phyloP scores from a whole-genome alignment of 2,113 vertebrate genomes.

The Bothrops jararaca region DNA sequence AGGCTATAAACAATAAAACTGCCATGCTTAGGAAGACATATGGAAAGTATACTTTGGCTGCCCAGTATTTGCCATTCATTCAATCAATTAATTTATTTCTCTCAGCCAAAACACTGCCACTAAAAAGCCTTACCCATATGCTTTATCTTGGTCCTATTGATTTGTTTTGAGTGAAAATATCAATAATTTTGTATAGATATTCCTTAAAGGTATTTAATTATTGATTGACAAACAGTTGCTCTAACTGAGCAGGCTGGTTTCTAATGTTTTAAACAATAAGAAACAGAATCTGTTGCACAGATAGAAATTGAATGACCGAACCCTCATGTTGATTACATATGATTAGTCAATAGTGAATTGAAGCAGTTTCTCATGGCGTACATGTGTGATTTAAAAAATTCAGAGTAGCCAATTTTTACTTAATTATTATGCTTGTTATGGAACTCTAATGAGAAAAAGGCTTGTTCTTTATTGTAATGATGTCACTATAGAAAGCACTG shows the following conservation, averaged over 20 bases:
- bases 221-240: constrained; percentile 85
- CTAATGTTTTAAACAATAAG: constrained; percentile 72
- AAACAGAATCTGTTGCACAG: constrained; percentile 67
- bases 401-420: constrained; percentile 48
- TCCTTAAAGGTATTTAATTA: constrained; percentile 85
- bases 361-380: constrained; percentile 63
- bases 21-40: constrained; percentile 56
- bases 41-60: constrained; percentile 61
- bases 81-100: constrained; percentile 88
- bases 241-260: constrained; percentile 79
- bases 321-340: constrained; percentile 60
- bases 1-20: constrained; percentile 42
- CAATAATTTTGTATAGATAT: constrained; percentile 89
- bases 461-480: constrained; percentile 25
- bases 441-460: constrained; percentile 51
- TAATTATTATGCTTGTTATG: constrained; percentile 36
- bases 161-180: constrained; percentile 86
- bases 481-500: constrained; percentile 31
- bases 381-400: constrained; percentile 68
- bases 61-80: constrained; percentile 77
- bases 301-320: constrained; percentile 64
- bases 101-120: constrained; percentile 79
- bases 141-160: constrained; percentile 81
- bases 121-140: constrained; percentile 86
- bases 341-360: constrained; percentile 65